Evolutionary conservation across 2,888 invertebrate genomes (phyloP).

Genomic region (Patella ulyssiponensis): DNA sequence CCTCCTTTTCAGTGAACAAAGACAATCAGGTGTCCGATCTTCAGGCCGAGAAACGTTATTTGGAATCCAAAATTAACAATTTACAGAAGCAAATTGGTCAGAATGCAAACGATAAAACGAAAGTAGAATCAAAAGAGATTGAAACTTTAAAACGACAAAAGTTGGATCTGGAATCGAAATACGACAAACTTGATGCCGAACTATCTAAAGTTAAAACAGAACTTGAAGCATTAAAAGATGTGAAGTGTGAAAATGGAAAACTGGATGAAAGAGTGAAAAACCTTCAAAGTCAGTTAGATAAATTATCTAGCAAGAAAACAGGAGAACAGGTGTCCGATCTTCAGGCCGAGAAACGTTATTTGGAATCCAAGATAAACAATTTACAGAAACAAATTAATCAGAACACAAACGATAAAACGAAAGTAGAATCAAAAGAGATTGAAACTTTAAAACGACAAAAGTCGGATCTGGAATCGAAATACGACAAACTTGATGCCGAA

Average conservation of each 20-base stretch:
- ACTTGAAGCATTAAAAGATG: constrained; percentile 10
- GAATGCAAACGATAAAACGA: constrained; percentile 31
- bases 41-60: constrained; percentile 72
- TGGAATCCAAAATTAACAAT: constrained; percentile 56
- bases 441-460: constrained; percentile 35
- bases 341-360: constrained; percentile 72
- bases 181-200: constrained; percentile 18
- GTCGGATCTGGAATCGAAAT: constrained; percentile 30
- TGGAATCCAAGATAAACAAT: constrained; percentile 56
- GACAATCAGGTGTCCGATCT: constrained; percentile 35
- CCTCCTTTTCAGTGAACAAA: constrained; percentile 15
- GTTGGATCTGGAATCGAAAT: constrained; percentile 30
- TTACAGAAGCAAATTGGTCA: constrained; percentile 58
- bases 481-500: constrained; percentile 29
- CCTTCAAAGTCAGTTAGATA: neutral
- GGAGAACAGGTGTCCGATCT: constrained; percentile 36
- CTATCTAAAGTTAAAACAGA: constrained; percentile 20
- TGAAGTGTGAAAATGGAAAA: constrained; percentile 14
- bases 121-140: constrained; percentile 24
- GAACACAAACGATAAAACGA: constrained; percentile 28
- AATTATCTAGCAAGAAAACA: constrained; percentile 22
- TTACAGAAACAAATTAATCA: constrained; percentile 57
- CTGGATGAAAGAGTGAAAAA: constrained; percentile 24
- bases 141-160: constrained; percentile 40
- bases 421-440: constrained; percentile 27